phyloP scores from a whole-genome alignment of 2,113 vertebrate species.

The Platichthys flesus region DNA sequence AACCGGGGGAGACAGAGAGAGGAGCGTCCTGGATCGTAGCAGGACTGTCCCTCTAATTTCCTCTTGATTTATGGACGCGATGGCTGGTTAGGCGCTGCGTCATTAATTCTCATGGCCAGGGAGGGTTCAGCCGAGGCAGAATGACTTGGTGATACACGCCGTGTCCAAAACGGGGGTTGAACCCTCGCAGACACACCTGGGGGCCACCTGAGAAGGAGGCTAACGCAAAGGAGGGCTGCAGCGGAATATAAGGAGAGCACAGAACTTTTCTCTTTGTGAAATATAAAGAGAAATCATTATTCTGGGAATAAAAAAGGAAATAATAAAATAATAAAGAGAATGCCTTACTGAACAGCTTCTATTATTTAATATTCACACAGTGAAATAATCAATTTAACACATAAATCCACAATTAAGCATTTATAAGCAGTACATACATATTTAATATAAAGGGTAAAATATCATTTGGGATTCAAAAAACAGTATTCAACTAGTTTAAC shows the following conservation, averaged over 20 bases:
- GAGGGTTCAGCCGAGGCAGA: slow-evolving; percentile 75
- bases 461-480: too few relatives aligned
- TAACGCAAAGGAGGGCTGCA: slow-evolving; percentile 19
- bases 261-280: not conserved
- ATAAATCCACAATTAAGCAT: too few relatives aligned
- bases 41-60: slow-evolving; percentile 89
- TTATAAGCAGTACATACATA: too few relatives aligned
- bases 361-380: too few relatives aligned
- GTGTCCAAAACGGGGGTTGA: slow-evolving; percentile 54
- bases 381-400: too few relatives aligned
- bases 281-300: not conserved
- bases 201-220: slow-evolving; percentile 51
- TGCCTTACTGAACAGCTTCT: not conserved
- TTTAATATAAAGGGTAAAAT: too few relatives aligned
- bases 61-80: slow-evolving; percentile 95
- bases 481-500: too few relatives aligned
- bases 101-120: slow-evolving; percentile 88
- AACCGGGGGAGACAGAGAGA: slow-evolving; percentile 62
- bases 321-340: not conserved
- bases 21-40: slow-evolving; percentile 63
- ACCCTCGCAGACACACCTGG: slow-evolving; percentile 34
- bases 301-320: not conserved
- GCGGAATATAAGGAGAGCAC: not conserved
- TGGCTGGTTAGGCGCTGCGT: slow-evolving; percentile 85
- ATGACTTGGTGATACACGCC: slow-evolving; percentile 80